Percentiles rank a stretch among this genome's conserved stretches.
These are phyloP conservation scores for Dromaius novaehollandiae DNA, from an alignment of 2,113 vertebrate genomes.

Conservation along the genomic window DNA sequence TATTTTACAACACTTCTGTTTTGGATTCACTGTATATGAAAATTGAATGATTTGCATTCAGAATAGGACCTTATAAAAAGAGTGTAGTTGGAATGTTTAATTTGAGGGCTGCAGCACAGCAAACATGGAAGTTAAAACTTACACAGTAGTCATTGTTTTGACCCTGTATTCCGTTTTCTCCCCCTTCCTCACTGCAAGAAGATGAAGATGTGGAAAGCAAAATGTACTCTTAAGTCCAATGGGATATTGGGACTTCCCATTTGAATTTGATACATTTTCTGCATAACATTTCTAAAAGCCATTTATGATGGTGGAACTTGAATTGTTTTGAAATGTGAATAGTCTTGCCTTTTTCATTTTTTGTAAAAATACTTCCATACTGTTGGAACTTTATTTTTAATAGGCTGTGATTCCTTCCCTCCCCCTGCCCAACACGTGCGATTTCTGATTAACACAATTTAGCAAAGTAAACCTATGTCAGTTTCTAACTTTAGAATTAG, in stretches of 20 bases:
- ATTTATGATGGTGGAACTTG: constrained; percentile 61
- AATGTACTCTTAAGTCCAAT: background rate
- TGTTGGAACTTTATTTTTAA: constrained; percentile 32
- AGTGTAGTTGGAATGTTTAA: background rate
- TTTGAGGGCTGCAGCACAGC: constrained; percentile 11
- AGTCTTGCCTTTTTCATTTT: background rate
- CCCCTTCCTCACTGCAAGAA: background rate
- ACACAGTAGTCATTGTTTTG: background rate
- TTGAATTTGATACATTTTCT: constrained; percentile 34
- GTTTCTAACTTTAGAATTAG: background rate
- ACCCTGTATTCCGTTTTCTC: background rate
- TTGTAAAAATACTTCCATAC: constrained; percentile 46
- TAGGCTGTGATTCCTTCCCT: constrained; percentile 47
- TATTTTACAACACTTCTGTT: background rate
- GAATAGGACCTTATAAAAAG: background rate
- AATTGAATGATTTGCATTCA: background rate
- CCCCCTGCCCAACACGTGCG: background rate
- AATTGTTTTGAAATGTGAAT: constrained; percentile 73
- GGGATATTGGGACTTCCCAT: constrained; percentile 14
- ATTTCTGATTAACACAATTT: constrained; percentile 20
- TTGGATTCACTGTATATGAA: background rate
- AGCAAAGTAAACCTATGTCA: constrained; percentile 10
- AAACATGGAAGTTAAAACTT: background rate
- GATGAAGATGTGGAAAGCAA: constrained; percentile 39
- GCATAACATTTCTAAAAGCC: constrained; percentile 34